These are phyloP conservation scores for Molossus alvarezi DNA, from an alignment of 2,797 vertebrate genomes.

Conservation along the genomic window DNA sequence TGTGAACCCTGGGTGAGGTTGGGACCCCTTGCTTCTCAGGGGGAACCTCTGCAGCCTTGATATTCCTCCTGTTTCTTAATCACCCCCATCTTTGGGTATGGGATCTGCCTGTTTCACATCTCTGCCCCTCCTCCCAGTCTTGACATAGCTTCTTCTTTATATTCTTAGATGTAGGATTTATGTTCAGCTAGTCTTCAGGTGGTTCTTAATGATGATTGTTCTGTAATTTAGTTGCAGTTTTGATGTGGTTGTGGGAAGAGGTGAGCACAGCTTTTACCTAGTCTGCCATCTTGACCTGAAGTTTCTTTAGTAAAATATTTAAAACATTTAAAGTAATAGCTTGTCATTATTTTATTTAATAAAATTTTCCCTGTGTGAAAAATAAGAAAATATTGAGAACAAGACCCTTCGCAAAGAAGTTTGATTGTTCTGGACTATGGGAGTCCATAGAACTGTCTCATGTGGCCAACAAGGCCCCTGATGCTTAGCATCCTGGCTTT, in stretches of 20 bases:
- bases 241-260: neutral
- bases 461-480: fast-evolving
- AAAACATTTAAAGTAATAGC: neutral
- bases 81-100: neutral
- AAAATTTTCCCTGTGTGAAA: neutral
- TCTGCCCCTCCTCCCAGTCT: neutral
- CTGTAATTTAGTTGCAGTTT: neutral
- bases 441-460: fast-evolving
- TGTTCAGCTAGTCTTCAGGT: neutral
- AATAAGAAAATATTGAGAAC: neutral
- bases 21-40: neutral
- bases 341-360: neutral
- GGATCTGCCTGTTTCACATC: neutral
- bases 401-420: neutral
- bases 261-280: neutral
- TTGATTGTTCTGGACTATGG: too few relatives aligned
- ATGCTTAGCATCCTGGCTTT: neutral
- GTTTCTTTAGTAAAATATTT: neutral
- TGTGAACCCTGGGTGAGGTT: neutral
- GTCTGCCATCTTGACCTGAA: neutral
- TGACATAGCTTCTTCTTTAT: neutral
- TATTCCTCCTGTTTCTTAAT: neutral
- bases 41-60: neutral
- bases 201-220: neutral
- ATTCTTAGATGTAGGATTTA: neutral